Evolutionary conservation across 2,797 vertebrate species (phyloP).

Genomic region (Cyclopterus lumpus): DNA sequence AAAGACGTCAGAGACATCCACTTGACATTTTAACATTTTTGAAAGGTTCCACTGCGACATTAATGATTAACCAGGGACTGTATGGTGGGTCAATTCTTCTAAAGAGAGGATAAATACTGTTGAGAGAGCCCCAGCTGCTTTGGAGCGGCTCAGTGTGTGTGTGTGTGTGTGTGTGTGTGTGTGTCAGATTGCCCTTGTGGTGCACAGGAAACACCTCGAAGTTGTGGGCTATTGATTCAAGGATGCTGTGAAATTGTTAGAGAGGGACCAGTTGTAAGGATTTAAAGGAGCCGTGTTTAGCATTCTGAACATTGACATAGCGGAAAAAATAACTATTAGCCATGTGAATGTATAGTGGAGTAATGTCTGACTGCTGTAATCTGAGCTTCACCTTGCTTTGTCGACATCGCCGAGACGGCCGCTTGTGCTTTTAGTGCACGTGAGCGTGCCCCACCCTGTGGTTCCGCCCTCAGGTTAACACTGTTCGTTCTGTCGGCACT

Average conservation of each 20-base stretch:
- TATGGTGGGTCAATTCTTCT: not conserved
- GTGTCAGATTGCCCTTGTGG: constrained; percentile 23
- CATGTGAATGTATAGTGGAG: not conserved
- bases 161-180: constrained; percentile 7
- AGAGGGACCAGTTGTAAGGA: not conserved
- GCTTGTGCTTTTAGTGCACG: too few species aligned
- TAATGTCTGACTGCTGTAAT: too few species aligned
- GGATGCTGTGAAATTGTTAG: constrained; percentile 1
- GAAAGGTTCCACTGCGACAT: constrained; percentile 13
- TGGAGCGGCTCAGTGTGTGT: not conserved
- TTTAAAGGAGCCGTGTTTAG: not conserved
- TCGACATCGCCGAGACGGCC: too few species aligned
- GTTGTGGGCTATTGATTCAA: constrained; percentile 25
- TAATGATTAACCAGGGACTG: constrained; percentile 17
- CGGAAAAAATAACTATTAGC: not conserved
- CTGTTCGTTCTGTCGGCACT: too few species aligned
- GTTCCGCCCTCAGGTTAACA: too few species aligned
- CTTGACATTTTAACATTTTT: constrained; percentile 35
- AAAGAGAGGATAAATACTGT: not conserved
- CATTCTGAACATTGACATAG: not conserved
- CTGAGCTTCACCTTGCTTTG: too few species aligned
- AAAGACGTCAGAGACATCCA: not conserved
- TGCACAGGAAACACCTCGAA: not conserved
- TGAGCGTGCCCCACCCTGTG: too few species aligned
- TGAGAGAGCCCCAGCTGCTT: not conserved